Conservation (phyloP, 2,888 invertebrate species). For the Acrobasis consociella region DNA sequence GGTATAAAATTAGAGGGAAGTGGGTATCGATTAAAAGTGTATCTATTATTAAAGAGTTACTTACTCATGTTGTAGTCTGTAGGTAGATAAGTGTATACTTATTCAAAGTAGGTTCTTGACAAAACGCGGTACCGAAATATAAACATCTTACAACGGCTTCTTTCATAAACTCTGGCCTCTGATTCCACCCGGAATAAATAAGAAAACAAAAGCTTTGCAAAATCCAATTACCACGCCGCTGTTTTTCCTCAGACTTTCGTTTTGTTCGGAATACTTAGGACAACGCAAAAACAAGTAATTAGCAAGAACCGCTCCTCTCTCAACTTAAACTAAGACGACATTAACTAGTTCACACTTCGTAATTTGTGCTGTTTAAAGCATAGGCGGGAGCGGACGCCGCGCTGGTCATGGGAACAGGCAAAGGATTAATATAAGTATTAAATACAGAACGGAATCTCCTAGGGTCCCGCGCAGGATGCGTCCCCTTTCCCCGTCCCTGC, state of each 20-base stretch:
- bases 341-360: slow-evolving; percentile 31
- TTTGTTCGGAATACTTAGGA: slow-evolving; percentile 22
- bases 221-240: slow-evolving; percentile 15
- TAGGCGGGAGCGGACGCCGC: background rate
- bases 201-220: slow-evolving; percentile 1
- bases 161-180: background rate
- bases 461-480: no score
- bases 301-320: slow-evolving; percentile 25
- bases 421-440: no score
- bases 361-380: slow-evolving; percentile 6
- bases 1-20: no score
- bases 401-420: no score
- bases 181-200: background rate
- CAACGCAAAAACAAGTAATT: slow-evolving; percentile 33
- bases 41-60: no score
- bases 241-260: slow-evolving; percentile 12
- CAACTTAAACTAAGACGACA: slow-evolving; percentile 30
- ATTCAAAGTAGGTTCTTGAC: background rate
- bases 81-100: no score
- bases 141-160: background rate
- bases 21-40: no score
- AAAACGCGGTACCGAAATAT: background rate
- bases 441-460: no score
- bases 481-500: no score
- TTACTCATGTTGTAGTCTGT: no score